Base-by-base conservation (phyloP, 2,888 invertebrate genomes). In the Sphaeridia pumilis region DNA sequence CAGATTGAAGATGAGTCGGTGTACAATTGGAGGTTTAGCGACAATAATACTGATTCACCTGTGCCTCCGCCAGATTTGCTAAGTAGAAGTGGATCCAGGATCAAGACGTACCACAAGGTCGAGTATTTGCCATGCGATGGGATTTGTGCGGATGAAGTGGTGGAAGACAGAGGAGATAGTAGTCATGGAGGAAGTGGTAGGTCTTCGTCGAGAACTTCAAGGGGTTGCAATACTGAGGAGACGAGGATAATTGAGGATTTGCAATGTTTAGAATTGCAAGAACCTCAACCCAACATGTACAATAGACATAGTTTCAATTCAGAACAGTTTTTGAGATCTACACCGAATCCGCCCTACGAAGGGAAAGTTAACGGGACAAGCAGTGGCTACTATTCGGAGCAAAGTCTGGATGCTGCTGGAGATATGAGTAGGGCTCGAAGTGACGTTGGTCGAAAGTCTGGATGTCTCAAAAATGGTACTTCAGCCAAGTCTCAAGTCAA, bases 61-160 rank as follows among this genome's bases (percentile, higher is more conserved):
- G 17, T 21, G 20, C 45, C 25, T 24, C 36, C 45, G 20, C 21
- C 46, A 20, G 21, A 46, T 22, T 44, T 21, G 12, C 17, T 3
- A 5, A 22, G 12, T 7, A 31, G 24, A 28, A 4, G n/a, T 25
- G n/a, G 38, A 21, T 31, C 49, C 28, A n/a, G 28, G 43, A 44
- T 51, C 14, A 51, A 51, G 38, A 25, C 47, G 36, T 57, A 52
- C 42, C 63, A 64, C 54, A 49, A 60, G 17, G 62, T 64, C 27
- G 64, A 64, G 35, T 64, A 64, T 43, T 50, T 64, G 35, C 61
- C 61, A 14, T 64, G 64, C 56, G 64, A 64, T 52, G 64, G 64
- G 1, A 64, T 64, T 42, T 64, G 64, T 56, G 60, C 61, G 26
- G 60, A 60, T 36, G 64, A 64, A 44, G 55, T 58, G 10, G 49